Conservation (phyloP, 2,797 vertebrate species). For the Paramormyrops hopkinsi region DNA sequence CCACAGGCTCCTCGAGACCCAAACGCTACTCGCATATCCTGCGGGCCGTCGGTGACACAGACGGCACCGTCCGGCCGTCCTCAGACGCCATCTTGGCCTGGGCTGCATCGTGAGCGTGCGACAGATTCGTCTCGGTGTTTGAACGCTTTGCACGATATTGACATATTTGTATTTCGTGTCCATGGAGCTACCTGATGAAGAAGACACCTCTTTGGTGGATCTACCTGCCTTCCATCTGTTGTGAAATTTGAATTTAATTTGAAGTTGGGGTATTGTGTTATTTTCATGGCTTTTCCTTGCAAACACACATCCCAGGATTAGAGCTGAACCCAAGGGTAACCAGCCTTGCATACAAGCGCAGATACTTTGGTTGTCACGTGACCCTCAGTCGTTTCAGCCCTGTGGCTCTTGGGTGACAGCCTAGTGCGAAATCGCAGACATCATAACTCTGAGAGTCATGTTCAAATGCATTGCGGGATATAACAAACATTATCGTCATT, state of each 20-base stretch:
- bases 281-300: slow-evolving; percentile 18
- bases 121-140: slow-evolving; percentile 6
- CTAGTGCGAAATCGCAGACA: background rate
- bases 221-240: slow-evolving; percentile 25
- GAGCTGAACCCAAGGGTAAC: background rate
- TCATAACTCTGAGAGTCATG: background rate
- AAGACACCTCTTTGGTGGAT: slow-evolving; percentile 36
- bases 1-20: background rate
- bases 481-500: background rate
- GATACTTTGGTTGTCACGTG: background rate
- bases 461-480: background rate
- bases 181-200: slow-evolving; percentile 64
- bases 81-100: background rate
- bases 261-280: background rate
- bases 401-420: background rate
- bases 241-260: slow-evolving; percentile 41
- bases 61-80: background rate
- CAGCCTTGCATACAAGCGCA: background rate
- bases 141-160: background rate
- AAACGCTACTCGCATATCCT: background rate
- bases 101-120: background rate
- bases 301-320: background rate
- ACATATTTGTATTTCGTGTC: slow-evolving; percentile 24
- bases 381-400: background rate
- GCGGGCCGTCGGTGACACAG: background rate